Evolutionary conservation across 2,113 vertebrate species (phyloP), one percentile per base, ranked within the genome.

Genomic region (Suncus etruscus): DNA sequence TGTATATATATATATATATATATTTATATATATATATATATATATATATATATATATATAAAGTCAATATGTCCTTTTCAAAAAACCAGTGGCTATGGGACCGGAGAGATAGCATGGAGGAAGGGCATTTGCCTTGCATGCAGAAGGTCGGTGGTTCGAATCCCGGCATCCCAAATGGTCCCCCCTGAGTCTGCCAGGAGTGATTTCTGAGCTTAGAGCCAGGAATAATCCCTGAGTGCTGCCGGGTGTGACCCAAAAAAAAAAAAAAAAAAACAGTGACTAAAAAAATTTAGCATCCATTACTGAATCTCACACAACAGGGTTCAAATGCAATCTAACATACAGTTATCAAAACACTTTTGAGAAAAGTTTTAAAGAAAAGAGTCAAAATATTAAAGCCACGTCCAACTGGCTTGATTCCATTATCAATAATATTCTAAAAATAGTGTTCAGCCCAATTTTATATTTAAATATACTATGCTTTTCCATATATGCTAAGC

Each of bases 301-400:
- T 73, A 86, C 87, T 89, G 87, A 88, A 78, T 87, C 91, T 63
- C 66, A 39, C 39, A 92, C 78, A 91, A 31, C 63, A 89, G 65
- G 77, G 29, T 79, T 74, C 80, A 70, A 87, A 88, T 66, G 63
- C 50, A 75, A 87, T 47, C 61, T 86, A 65, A 69, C 48, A 92
- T 90, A 68, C 22, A 11, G 90, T 7, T 92, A 80, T 47, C 45
- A 80, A 63, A 92, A 85, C 89, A 91, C 54, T 32, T 39, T 92
- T 75, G 3, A 10, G 68, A 11, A 51, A 87, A 18, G 69, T 95
- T 80, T 94, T 83, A 81, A 79, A 78, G 86, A 18, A 93, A 22
- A 15, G 31, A 50, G 65, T n/a, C 63, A 39, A 31, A 61, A 24
- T 29, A 75, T 1, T 29, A 75, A 81, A 77, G 87, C 58, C 2